Evolutionary conservation across 1,140 invertebrate genomes (phyloP).

Genomic region (Prorops nasuta): DNA sequence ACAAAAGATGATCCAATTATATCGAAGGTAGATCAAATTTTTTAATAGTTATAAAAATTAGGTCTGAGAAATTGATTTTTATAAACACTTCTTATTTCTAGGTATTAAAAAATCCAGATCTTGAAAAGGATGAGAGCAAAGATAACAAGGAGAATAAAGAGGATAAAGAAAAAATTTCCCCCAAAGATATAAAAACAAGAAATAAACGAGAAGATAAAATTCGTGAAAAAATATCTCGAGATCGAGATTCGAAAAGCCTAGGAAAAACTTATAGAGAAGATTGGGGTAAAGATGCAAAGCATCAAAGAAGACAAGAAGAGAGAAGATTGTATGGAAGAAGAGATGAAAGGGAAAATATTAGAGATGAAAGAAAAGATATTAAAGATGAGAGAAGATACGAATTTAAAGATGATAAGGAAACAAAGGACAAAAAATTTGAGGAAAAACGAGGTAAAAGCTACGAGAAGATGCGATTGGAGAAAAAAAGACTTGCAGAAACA

Average conservation of each 20-base stretch:
- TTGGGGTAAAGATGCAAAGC: constrained; percentile 48
- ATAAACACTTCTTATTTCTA: constrained; percentile 23
- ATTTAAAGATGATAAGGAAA: constrained; percentile 39
- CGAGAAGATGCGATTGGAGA: constrained; percentile 53
- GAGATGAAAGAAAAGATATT: constrained; percentile 32
- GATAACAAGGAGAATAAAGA: constrained; percentile 53
- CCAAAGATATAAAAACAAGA: constrained; percentile 47
- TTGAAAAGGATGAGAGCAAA: constrained; percentile 43
- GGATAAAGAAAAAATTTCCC: constrained; percentile 42
- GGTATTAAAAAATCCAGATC: constrained; percentile 51
- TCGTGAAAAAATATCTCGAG: constrained; percentile 40
- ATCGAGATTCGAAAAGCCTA: constrained; percentile 39
- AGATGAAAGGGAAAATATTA: constrained; percentile 33
- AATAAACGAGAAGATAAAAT: constrained; percentile 48
- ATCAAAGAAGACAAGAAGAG: constrained; percentile 55
- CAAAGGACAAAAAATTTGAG: constrained; percentile 41
- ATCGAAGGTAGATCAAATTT: constrained; percentile 42
- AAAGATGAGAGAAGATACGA: constrained; percentile 38
- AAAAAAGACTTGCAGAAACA: constrained; percentile 43
- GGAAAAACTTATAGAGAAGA: constrained; percentile 49
- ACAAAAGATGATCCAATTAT: constrained; percentile 50
- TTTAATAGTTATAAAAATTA: background rate
- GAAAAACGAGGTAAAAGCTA: constrained; percentile 54
- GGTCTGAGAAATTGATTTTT: background rate
- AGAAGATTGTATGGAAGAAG: constrained; percentile 43